Conservation (phyloP, 2,797 vertebrate species). For the Tinamus major region DNA sequence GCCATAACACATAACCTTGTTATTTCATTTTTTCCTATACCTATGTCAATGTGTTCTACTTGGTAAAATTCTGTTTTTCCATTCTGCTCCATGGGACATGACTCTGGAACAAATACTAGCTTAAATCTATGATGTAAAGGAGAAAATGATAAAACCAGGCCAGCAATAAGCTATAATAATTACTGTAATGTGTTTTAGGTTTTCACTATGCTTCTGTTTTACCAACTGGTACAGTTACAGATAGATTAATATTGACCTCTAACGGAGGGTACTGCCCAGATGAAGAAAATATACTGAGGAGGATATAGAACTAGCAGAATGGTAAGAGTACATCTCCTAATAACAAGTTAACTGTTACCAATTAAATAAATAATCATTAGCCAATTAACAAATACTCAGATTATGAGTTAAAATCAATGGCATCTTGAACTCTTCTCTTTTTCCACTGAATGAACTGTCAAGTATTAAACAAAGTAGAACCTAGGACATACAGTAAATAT, state of each 20-base stretch:
- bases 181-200: conserved; percentile 1
- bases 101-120: conserved; percentile 27
- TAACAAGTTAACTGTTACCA: not conserved
- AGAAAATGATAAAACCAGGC: not conserved
- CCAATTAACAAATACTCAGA: not conserved
- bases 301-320: not conserved
- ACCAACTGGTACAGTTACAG: not conserved
- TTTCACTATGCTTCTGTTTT: conserved; percentile 3
- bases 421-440: not conserved
- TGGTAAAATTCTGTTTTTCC: conserved; percentile 44
- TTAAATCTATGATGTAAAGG: conserved; percentile 14
- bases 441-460: not conserved
- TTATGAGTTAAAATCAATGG: not conserved
- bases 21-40: conserved; percentile 40
- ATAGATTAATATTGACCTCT: not conserved
- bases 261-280: not conserved
- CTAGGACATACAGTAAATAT: not conserved
- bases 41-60: conserved; percentile 15
- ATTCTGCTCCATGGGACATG: not conserved
- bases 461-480: not conserved
- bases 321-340: not conserved
- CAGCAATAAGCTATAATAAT: conserved; percentile 6
- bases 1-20: not conserved
- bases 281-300: not conserved
- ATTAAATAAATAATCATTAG: not conserved